Conservation (phyloP, 2,797 vertebrate species). For the Esox lucius region DNA sequence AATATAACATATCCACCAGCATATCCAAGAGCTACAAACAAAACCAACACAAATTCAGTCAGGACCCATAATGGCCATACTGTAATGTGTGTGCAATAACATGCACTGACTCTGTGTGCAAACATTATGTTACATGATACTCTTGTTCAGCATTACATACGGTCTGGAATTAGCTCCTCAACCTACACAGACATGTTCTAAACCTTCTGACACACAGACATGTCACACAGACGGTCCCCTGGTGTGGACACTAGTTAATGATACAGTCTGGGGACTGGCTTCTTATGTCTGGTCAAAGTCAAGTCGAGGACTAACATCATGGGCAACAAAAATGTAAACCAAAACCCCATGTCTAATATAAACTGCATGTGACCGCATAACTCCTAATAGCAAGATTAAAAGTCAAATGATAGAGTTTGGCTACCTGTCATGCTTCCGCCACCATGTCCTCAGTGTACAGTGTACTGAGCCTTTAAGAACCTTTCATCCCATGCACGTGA, state of each 20-base stretch:
- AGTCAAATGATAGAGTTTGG: not conserved
- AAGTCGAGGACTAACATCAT: not conserved
- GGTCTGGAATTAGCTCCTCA: constrained; percentile 22
- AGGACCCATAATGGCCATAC: constrained; percentile 22
- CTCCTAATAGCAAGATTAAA: not conserved
- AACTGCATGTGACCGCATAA: not conserved
- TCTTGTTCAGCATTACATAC: constrained; percentile 9
- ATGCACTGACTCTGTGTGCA: not conserved
- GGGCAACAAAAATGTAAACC: not conserved
- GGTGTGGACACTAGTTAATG: not conserved
- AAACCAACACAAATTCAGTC: constrained; percentile 3
- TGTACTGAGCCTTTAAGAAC: not conserved
- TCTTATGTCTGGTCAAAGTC: not conserved
- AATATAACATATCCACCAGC: constrained; percentile 3
- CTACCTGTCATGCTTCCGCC: not conserved
- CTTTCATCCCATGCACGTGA: not conserved
- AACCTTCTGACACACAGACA: constrained; percentile 5
- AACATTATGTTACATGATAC: not conserved
- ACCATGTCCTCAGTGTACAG: not conserved
- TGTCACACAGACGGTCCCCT: not conserved
- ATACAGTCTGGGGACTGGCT: not conserved
- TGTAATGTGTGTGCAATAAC: not conserved
- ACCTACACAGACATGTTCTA: constrained; percentile 27
- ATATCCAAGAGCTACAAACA: constrained; percentile 21
- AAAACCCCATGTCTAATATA: not conserved